Percentiles rank a stretch among this genome's conserved stretches.
These are phyloP conservation scores for Lophochroa leadbeateri DNA, from an alignment of 2,113 vertebrate species.

Conservation along the genomic window DNA sequence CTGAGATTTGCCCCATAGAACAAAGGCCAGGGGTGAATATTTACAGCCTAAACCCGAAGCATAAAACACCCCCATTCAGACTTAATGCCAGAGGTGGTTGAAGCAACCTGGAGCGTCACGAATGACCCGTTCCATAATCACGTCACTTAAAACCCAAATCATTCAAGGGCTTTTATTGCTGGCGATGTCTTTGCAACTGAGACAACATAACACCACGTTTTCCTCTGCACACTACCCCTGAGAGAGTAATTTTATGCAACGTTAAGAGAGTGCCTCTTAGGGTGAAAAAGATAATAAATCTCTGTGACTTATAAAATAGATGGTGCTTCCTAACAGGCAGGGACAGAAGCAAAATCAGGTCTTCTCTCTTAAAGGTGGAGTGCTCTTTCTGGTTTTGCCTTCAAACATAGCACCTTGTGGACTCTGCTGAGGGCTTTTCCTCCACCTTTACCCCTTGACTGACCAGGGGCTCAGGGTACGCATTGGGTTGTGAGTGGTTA, in stretches of 20 bases:
- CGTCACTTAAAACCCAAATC: conserved; percentile 33
- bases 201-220: conserved; percentile 34
- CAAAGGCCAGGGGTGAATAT: conserved; percentile 37
- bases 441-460: not conserved
- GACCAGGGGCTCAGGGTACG: not conserved
- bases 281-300: not conserved
- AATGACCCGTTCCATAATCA: conserved; percentile 17
- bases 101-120: not conserved
- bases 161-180: conserved; percentile 35
- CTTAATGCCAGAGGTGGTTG: not conserved
- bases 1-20: not conserved
- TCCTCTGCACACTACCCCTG: conserved; percentile 11
- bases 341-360: not conserved
- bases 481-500: fast-evolving
- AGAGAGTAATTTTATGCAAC: conserved; percentile 64
- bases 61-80: not conserved
- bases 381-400: not conserved
- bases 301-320: conserved; percentile 1
- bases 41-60: not conserved
- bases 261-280: conserved; percentile 21
- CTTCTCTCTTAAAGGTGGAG: not conserved
- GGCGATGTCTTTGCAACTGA: not conserved
- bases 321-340: not conserved
- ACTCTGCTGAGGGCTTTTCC: not conserved
- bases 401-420: not conserved